phyloP scores from a whole-genome alignment of 2,888 invertebrate species.

The Eulithis prunata region DNA sequence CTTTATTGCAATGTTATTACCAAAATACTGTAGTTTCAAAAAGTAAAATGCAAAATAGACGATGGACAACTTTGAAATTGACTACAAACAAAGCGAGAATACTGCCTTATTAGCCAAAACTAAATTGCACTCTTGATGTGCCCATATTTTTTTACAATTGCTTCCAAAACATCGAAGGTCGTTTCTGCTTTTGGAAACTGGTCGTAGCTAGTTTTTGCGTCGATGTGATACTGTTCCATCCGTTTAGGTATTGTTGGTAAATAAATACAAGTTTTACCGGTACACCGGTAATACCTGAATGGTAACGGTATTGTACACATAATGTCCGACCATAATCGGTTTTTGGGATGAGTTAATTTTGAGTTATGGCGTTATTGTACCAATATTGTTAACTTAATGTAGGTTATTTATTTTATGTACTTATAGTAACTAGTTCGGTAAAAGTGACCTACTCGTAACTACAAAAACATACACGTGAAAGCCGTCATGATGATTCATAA shows the following conservation, averaged over 20 bases:
- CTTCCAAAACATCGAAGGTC: conserved; percentile 26
- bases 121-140: background rate
- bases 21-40: too few species aligned
- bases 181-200: conserved; percentile 22
- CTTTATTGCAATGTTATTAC: too few species aligned
- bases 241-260: conserved; percentile 8
- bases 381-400: background rate
- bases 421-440: background rate
- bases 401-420: too few species aligned
- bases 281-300: conserved; percentile 9
- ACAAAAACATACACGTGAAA: background rate
- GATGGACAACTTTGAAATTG: background rate
- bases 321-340: conserved; percentile 8
- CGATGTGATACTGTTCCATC: conserved; percentile 11
- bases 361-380: conserved; percentile 10
- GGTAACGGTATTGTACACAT: conserved; percentile 17
- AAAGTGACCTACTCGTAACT: too few species aligned
- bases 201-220: conserved; percentile 14
- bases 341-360: conserved; percentile 8
- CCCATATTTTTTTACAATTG: conserved; percentile 5
- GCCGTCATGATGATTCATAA: background rate
- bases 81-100: background rate
- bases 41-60: background rate
- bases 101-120: background rate
- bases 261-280: conserved; percentile 16